Conservation (phyloP, 2,888 invertebrate species). For the Hypena proboscidalis region DNA sequence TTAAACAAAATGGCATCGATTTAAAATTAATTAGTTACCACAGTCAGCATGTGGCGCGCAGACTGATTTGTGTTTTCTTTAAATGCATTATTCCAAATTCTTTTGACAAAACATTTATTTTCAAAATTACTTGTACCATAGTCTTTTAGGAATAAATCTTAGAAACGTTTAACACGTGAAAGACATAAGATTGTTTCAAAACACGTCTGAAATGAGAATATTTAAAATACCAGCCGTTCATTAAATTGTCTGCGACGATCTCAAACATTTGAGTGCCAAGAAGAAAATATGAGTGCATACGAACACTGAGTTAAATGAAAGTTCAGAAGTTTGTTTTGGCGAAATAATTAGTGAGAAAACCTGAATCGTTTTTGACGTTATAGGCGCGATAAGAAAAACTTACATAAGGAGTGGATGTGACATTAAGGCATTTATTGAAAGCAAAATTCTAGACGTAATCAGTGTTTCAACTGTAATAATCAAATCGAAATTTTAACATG, state of each 20-base stretch:
- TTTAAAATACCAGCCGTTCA: slow-evolving; percentile 27
- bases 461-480: no score
- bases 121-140: no score
- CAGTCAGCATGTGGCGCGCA: neutral
- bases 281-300: slow-evolving; percentile 5
- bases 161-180: slow-evolving; percentile 4
- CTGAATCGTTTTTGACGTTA: no score
- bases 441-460: no score
- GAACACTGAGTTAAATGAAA: slow-evolving; percentile 1
- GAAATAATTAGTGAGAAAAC: no score
- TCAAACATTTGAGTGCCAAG: slow-evolving; percentile 14
- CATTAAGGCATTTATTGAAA: no score
- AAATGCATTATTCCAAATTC: no score
- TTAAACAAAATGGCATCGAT: slow-evolving; percentile 2
- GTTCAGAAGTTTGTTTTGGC: no score
- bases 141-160: slow-evolving; percentile 13
- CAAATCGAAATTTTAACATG: no score
- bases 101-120: no score
- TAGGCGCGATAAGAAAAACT: no score
- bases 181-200: slow-evolving; percentile 14
- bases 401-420: no score
- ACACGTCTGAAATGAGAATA: slow-evolving; percentile 8
- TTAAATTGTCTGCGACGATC: slow-evolving; percentile 13
- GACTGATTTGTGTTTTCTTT: slow-evolving; percentile 1
- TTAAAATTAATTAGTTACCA: slow-evolving; percentile 4